phyloP scores from a whole-genome alignment of 2,888 invertebrate genomes.

The Cheilosia vernalis region DNA sequence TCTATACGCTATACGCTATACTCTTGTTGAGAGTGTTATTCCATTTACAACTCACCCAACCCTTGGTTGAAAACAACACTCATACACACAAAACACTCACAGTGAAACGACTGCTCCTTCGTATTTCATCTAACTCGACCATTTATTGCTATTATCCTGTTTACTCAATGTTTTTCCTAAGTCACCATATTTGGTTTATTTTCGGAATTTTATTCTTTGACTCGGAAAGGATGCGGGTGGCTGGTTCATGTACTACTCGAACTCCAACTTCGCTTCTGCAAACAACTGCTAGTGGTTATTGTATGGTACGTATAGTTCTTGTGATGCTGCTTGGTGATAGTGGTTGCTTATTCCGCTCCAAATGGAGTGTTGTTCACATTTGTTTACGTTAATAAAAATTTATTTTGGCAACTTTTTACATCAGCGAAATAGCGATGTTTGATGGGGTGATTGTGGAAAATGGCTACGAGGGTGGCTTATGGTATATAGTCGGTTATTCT shows the following conservation, averaged over 20 bases:
- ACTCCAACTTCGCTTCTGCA: neutral
- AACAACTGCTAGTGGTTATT: neutral
- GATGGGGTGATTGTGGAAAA: conserved; percentile 42
- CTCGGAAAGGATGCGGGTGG: conserved; percentile 43
- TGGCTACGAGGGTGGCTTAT: neutral
- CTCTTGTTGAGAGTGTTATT: conserved; percentile 63
- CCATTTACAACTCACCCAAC: conserved; percentile 46
- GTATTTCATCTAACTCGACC: conserved; percentile 69
- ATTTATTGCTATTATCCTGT: conserved; percentile 82
- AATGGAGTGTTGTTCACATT: conserved; percentile 75
- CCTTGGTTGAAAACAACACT: conserved; percentile 39
- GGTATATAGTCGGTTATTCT: neutral
- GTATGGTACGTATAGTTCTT: conserved; percentile 29
- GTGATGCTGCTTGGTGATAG: conserved; percentile 56
- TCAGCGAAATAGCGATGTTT: conserved; percentile 70
- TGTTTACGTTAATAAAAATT: conserved; percentile 75
- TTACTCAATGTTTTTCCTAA: conserved; percentile 79
- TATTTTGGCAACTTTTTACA: conserved; percentile 75
- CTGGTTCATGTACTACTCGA: conserved; percentile 26
- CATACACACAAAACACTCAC: conserved; percentile 31
- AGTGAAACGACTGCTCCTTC: conserved; percentile 31
- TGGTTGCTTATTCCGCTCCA: conserved; percentile 60
- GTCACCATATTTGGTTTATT: conserved; percentile 74
- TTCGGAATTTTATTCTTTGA: conserved; percentile 64
- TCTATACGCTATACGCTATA: conserved; percentile 21